Percentiles rank a stretch among this genome's conserved stretches.
Conservation (phyloP, 2,888 invertebrate genomes). For the Eupithecia subumbrata region DNA sequence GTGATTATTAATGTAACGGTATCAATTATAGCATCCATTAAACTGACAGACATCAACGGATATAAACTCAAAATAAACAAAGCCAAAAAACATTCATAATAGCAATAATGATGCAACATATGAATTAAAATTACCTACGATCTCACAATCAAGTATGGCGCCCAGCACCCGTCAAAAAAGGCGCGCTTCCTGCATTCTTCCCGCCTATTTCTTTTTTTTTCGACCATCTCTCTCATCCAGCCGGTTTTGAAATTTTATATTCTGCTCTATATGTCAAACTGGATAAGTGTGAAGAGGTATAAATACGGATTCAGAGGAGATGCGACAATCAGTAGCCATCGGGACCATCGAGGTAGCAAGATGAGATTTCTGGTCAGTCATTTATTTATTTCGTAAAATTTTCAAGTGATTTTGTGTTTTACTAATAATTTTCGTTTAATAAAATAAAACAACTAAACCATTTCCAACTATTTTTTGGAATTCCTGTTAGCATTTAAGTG, state of each 20-base stretch:
- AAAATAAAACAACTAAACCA: not conserved
- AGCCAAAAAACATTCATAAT: conserved; percentile 17
- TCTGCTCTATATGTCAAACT: conserved; percentile 57
- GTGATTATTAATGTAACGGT: not conserved
- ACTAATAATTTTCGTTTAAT: not conserved
- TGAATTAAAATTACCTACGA: conserved; percentile 48
- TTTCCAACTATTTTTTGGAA: not conserved
- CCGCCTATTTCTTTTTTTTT: conserved; percentile 54
- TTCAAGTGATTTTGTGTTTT: not conserved
- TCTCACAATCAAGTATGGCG: conserved; percentile 53
- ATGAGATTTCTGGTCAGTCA: conserved; percentile 80
- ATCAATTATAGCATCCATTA: not conserved
- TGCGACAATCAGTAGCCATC: conserved; percentile 74
- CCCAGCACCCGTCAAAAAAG: conserved; percentile 58
- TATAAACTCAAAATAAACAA: conserved; percentile 14
- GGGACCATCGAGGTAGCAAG: conserved; percentile 59
- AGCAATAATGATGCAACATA: conserved; percentile 37
- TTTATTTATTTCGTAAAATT: conserved; percentile 16
- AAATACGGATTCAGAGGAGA: conserved; percentile 63
- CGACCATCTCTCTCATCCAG: conserved; percentile 54
- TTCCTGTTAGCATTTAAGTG: not conserved
- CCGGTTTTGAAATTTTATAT: conserved; percentile 27
- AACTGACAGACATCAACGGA: conserved; percentile 4
- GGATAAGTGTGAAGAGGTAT: conserved; percentile 56
- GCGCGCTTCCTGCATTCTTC: conserved; percentile 79